phyloP scores from a whole-genome alignment of 1,140 invertebrate genomes.

The Dreissena polymorpha region DNA sequence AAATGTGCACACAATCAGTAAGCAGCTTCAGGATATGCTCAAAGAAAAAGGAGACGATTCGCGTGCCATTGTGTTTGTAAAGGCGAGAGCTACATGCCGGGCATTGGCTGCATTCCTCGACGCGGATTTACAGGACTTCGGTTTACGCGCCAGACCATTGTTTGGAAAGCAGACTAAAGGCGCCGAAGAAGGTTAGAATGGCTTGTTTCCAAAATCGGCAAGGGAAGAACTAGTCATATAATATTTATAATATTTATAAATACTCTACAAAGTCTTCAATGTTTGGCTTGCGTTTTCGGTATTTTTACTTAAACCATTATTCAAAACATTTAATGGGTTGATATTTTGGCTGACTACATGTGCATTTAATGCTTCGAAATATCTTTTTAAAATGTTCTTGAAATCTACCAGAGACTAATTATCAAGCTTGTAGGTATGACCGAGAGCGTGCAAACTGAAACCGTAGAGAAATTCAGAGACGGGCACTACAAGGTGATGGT shows the following conservation, averaged over 20 bases:
- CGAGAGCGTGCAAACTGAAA: constrained; percentile 53
- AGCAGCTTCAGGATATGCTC: constrained; percentile 2
- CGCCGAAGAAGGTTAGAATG: not conserved
- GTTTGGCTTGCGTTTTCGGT: not conserved
- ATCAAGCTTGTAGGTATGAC: constrained; percentile 58
- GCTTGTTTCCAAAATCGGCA: not conserved
- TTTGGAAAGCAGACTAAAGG: not conserved
- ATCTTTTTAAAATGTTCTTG: not conserved
- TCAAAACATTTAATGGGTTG: not conserved
- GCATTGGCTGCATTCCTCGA: not conserved
- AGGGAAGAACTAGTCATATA: too few species aligned
- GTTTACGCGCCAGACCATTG: not conserved
- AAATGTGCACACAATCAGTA: not conserved
- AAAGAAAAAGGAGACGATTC: not conserved
- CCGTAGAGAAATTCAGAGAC: constrained; percentile 50
- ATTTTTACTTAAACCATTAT: not conserved
- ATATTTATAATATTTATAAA: too few species aligned
- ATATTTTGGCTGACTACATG: not conserved
- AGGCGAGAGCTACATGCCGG: constrained; percentile 21
- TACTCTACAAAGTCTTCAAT: too few species aligned
- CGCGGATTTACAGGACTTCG: not conserved
- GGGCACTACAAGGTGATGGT: constrained; percentile 62
- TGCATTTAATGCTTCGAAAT: not conserved
- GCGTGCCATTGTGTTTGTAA: constrained; percentile 9
- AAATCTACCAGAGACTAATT: not conserved